These are phyloP conservation scores for Hemithea aestivaria DNA, from an alignment of 2,888 invertebrate species.

Conservation along the genomic window DNA sequence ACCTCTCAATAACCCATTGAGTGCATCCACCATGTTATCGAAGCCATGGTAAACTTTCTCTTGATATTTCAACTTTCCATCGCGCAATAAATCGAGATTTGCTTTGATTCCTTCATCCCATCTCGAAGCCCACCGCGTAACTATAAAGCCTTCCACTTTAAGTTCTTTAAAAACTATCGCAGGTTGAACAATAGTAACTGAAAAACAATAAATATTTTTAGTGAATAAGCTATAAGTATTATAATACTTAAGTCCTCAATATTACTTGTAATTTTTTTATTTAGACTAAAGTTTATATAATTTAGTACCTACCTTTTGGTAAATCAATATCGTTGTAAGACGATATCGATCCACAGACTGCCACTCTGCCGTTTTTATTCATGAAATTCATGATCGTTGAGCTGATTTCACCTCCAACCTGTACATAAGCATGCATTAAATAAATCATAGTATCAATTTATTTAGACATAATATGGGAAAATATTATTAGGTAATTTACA, in stretches of 20 bases:
- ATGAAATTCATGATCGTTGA: constrained; percentile 81
- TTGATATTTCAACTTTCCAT: constrained; percentile 84
- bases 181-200: constrained; percentile 76
- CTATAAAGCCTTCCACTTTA: constrained; percentile 83
- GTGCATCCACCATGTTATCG: constrained; percentile 85
- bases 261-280: no score
- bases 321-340: constrained; percentile 77
- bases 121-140: constrained; percentile 77
- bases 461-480: no score
- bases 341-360: constrained; percentile 85
- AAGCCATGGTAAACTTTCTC: constrained; percentile 86
- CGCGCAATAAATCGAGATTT: constrained; percentile 81
- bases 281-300: no score
- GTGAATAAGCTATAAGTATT: neutral
- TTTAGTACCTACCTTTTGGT: constrained; percentile 53
- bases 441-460: no score
- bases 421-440: no score
- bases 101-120: constrained; percentile 82
- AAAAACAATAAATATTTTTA: constrained; percentile 27
- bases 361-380: constrained; percentile 82
- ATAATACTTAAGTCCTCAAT: no score
- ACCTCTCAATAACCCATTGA: constrained; percentile 81
- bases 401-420: constrained; percentile 87
- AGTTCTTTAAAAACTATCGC: constrained; percentile 80
- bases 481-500: constrained; percentile 77